These are phyloP conservation scores for Echinops telfairi DNA, from an alignment of 2,113 vertebrate species.

Conservation along the genomic window DNA sequence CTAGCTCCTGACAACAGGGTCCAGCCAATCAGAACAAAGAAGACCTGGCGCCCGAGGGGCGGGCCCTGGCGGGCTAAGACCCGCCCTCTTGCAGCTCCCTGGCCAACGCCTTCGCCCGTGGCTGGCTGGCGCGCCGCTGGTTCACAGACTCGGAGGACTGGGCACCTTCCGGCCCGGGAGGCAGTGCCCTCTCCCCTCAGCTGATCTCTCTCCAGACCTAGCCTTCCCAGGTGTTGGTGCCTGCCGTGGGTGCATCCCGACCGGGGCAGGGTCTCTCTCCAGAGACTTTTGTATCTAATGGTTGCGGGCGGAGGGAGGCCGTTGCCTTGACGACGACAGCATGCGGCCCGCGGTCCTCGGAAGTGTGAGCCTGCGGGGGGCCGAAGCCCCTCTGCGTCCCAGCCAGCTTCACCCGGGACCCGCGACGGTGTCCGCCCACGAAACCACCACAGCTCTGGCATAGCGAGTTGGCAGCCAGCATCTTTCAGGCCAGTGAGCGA, in stretches of 20 bases:
- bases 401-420: neutral
- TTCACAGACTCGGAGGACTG: rapidly evolving
- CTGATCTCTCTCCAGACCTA: neutral
- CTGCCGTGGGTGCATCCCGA: neutral
- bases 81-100: constrained; percentile 58
- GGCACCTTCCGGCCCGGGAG: neutral
- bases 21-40: constrained; percentile 63
- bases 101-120: constrained; percentile 61
- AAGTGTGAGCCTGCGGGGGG: constrained; percentile 37
- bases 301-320: constrained; percentile 64
- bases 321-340: constrained; percentile 81
- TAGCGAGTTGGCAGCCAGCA: constrained; percentile 37
- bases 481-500: constrained; percentile 23
- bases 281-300: constrained; percentile 20
- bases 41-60: neutral
- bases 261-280: neutral
- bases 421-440: neutral
- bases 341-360: constrained; percentile 53
- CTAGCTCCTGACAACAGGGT: constrained; percentile 30
- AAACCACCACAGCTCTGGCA: neutral
- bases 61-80: neutral
- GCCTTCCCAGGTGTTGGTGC: constrained; percentile 1
- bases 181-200: neutral
- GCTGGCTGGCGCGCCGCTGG: neutral
- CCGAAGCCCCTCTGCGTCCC: constrained; percentile 28